Evolutionary conservation across 1,140 invertebrate genomes (phyloP).

Genomic region (Belonocnema kinseyi): DNA sequence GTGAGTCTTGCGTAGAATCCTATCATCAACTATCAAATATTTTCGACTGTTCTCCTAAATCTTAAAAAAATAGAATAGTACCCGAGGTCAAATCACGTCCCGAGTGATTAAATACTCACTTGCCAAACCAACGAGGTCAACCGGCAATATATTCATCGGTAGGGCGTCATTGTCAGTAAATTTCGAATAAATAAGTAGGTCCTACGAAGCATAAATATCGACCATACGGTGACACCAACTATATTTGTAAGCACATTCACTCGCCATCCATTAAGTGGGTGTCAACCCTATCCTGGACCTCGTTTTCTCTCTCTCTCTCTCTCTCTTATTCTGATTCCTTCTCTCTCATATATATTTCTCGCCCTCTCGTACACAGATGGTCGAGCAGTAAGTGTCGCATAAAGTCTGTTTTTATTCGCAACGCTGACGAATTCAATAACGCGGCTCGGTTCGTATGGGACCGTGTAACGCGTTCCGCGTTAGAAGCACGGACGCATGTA

Average conservation of each 20-base stretch:
- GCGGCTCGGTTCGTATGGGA: constrained; percentile 40
- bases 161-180: constrained; percentile 11
- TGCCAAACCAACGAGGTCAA: neutral
- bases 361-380: constrained; percentile 63
- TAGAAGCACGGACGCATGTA: constrained; percentile 63
- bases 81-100: neutral
- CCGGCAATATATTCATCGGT: neutral
- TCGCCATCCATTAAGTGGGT: constrained; percentile 46
- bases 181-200: constrained; percentile 23
- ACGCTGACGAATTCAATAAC: constrained; percentile 70
- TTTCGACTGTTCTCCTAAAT: neutral
- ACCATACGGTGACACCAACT: constrained; percentile 34
- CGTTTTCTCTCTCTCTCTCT: constrained; percentile 26
- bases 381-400: constrained; percentile 66
- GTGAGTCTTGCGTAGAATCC: too few species aligned
- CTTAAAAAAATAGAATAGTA: neutral
- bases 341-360: neutral
- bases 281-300: constrained; percentile 42
- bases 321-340: constrained; percentile 9
- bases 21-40: neutral
- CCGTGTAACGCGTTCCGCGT: constrained; percentile 54
- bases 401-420: constrained; percentile 67
- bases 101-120: neutral
- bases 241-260: constrained; percentile 43
- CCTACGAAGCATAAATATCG: constrained; percentile 27